These are phyloP conservation scores for Trachymyrmex cornetzi DNA, from an alignment of 1,140 invertebrate species.

Conservation along the genomic window DNA sequence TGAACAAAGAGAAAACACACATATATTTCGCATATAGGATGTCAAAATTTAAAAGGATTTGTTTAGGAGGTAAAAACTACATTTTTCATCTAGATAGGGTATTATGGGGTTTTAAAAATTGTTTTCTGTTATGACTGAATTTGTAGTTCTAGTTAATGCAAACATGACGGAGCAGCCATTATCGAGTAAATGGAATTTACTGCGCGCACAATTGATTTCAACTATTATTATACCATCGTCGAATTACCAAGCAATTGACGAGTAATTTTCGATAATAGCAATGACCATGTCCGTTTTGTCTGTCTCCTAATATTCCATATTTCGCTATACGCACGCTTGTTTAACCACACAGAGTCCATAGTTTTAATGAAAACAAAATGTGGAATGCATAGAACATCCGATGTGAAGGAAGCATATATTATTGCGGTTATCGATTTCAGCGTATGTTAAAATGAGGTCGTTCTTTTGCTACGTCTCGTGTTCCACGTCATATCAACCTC, in stretches of 20 bases:
- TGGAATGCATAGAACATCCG: background rate
- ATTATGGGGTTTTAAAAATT: background rate
- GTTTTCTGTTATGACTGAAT: background rate
- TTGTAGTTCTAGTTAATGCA: background rate
- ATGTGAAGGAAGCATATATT: background rate
- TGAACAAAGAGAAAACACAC: background rate
- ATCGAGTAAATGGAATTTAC: background rate
- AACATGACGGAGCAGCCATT: background rate
- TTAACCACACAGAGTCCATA: background rate
- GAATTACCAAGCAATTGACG: conserved; percentile 3
- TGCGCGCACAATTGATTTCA: background rate
- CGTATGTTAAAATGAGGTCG: conserved; percentile 62
- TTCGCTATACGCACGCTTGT: background rate
- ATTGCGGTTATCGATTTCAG: conserved; percentile 52
- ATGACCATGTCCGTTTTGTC: background rate
- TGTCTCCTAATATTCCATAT: conserved; percentile 6
- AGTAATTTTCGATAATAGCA: conserved; percentile 10
- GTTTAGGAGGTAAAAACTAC: background rate
- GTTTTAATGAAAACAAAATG: conserved; percentile 45
- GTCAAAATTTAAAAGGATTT: background rate
- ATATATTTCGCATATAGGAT: background rate
- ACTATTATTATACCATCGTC: background rate
- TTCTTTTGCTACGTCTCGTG: conserved; percentile 39
- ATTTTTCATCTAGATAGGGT: background rate
- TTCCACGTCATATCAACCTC: conserved; percentile 2